Evolutionary conservation across 2,797 vertebrate genomes (phyloP).

Genomic region (Bovichtus diacanthus): DNA sequence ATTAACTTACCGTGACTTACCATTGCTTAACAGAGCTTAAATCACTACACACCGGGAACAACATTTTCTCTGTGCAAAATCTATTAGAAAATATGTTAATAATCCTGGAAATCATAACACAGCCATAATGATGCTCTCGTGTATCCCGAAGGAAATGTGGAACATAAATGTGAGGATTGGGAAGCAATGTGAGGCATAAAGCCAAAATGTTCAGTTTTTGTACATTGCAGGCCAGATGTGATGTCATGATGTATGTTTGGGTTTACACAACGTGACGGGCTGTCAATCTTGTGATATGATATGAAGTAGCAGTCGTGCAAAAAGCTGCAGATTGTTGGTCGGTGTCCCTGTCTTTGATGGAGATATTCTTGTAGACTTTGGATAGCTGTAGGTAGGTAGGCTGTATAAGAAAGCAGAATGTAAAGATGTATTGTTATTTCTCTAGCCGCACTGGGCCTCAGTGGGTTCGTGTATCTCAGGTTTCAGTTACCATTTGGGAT

Average conservation of each 20-base stretch:
- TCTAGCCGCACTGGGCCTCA: background rate
- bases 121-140: background rate
- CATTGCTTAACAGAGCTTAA: background rate
- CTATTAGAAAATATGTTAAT: background rate
- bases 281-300: slow-evolving; percentile 9
- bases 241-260: background rate
- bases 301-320: background rate
- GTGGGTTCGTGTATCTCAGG: background rate
- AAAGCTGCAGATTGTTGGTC: background rate
- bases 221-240: background rate
- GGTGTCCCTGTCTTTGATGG: background rate
- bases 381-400: background rate
- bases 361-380: background rate
- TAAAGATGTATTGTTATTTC: background rate
- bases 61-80: background rate
- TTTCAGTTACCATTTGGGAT: background rate
- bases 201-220: background rate
- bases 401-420: background rate
- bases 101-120: background rate
- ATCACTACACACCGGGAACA: background rate
- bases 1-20: background rate
- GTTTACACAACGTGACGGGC: background rate
- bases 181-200: too few species aligned
- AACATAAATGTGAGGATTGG: too few species aligned
- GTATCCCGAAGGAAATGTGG: background rate